Percentiles rank a stretch among this genome's conserved stretches.
These are phyloP conservation scores for Octodon degus DNA, from an alignment of 2,113 vertebrate species.

Conservation along the genomic window DNA sequence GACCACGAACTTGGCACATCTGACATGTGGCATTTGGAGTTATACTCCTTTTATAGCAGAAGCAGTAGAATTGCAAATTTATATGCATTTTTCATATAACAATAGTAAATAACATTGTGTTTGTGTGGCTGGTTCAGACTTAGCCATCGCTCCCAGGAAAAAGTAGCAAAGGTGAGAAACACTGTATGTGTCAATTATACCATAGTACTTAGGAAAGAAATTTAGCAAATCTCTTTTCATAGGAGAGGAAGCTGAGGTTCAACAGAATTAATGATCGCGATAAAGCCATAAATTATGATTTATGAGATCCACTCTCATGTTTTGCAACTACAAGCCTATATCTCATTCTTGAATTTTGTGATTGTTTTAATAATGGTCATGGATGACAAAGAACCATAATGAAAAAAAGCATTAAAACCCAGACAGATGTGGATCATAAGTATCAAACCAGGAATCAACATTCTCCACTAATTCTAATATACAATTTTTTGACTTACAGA, in stretches of 20 bases:
- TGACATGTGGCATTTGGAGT: neutral
- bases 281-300: constrained; percentile 8
- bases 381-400: neutral
- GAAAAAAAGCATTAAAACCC: neutral
- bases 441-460: neutral
- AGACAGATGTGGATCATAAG: neutral
- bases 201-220: neutral
- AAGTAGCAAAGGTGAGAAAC: neutral
- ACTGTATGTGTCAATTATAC: neutral
- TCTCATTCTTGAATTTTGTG: neutral
- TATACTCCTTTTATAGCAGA: neutral
- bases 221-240: neutral
- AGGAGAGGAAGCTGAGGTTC: neutral
- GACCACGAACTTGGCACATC: neutral
- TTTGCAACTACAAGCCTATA: neutral
- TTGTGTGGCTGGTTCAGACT: neutral
- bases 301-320: neutral
- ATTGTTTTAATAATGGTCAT: neutral
- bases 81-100: neutral
- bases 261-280: neutral
- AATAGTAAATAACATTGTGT: neutral
- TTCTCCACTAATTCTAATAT: neutral
- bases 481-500: constrained; percentile 7
- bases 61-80: neutral
- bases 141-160: neutral